Evolutionary conservation across 2,888 invertebrate species (phyloP).

Genomic region (Oscheius sp.): DNA sequence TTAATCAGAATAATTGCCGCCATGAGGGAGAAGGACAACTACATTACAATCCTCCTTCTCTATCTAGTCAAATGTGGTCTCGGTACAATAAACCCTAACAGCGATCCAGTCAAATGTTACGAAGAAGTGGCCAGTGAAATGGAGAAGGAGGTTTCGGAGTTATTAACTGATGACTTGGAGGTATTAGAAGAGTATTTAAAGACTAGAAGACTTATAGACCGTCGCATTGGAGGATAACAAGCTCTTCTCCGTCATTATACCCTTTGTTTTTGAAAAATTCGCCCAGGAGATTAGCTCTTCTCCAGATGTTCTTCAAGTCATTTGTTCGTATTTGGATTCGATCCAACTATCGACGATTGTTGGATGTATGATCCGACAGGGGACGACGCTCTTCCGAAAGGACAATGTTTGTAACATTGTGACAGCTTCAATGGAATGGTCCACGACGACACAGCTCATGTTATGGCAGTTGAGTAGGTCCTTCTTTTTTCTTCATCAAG

Average conservation of each 20-base stretch:
- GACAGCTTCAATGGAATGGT: slow-evolving; percentile 86
- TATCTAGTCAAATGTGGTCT: slow-evolving; percentile 46
- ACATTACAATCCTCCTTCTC: slow-evolving; percentile 47
- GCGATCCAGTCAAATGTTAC: slow-evolving; percentile 85
- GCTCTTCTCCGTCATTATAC: slow-evolving; percentile 77
- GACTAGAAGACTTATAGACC: slow-evolving; percentile 67
- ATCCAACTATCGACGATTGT: slow-evolving; percentile 86
- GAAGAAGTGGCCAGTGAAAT: slow-evolving; percentile 75
- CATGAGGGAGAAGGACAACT: slow-evolving; percentile 54
- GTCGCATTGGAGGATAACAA: slow-evolving; percentile 87
- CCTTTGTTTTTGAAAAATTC: slow-evolving; percentile 62
- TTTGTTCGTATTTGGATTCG: slow-evolving; percentile 89
- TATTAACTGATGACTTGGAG: slow-evolving; percentile 83
- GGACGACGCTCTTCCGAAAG: slow-evolving; percentile 75
- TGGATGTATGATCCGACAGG: slow-evolving; percentile 82
- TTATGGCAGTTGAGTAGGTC: slow-evolving; percentile 84
- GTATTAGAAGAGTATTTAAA: slow-evolving; percentile 67
- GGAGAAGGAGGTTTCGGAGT: slow-evolving; percentile 74
- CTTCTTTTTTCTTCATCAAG: neutral
- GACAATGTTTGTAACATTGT: slow-evolving; percentile 73
- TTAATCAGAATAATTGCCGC: slow-evolving; percentile 48
- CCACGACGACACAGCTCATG: slow-evolving; percentile 95
- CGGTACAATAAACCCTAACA: slow-evolving; percentile 63
- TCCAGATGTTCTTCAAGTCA: slow-evolving; percentile 79
- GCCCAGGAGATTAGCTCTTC: slow-evolving; percentile 37